A percentile compares a stretch with the other conserved stretches of the same genome.
These are phyloP conservation scores for Synanceia verrucosa DNA, from an alignment of 2,797 vertebrate genomes.

Conservation along the genomic window DNA sequence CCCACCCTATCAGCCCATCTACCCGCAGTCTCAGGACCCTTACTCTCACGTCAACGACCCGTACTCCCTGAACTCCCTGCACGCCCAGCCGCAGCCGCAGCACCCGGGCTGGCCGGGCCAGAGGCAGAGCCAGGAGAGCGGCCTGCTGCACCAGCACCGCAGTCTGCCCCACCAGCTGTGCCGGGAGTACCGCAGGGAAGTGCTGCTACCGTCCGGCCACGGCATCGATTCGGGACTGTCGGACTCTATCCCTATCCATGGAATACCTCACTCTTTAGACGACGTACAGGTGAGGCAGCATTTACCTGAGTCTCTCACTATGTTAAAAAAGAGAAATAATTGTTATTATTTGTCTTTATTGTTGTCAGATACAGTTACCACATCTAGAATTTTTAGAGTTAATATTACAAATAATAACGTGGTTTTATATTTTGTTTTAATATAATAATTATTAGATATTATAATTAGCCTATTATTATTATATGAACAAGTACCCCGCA, in stretches of 20 bases:
- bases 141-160: conserved; percentile 95
- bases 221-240: conserved; percentile 93
- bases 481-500: background rate
- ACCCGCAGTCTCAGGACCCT: conserved; percentile 98
- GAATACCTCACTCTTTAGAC: conserved; percentile 98
- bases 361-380: background rate
- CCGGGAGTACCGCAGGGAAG: conserved; percentile 97
- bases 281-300: conserved; percentile 92
- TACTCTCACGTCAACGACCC: conserved; percentile 99
- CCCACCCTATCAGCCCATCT: conserved; percentile 97
- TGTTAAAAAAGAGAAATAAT: background rate
- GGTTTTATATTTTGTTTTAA: background rate
- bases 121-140: conserved; percentile 94
- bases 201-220: conserved; percentile 94
- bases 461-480: too few species aligned
- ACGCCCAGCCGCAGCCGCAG: conserved; percentile 94
- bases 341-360: conserved; percentile 1
- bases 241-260: conserved; percentile 93
- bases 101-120: conserved; percentile 98
- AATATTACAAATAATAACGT: background rate
- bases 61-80: conserved; percentile 96
- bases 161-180: conserved; percentile 95
- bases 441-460: too few species aligned
- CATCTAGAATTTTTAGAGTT: background rate
- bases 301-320: conserved; percentile 12